Conservation (phyloP, 2,888 invertebrate genomes). For the Stenolophus ochropezus region DNA sequence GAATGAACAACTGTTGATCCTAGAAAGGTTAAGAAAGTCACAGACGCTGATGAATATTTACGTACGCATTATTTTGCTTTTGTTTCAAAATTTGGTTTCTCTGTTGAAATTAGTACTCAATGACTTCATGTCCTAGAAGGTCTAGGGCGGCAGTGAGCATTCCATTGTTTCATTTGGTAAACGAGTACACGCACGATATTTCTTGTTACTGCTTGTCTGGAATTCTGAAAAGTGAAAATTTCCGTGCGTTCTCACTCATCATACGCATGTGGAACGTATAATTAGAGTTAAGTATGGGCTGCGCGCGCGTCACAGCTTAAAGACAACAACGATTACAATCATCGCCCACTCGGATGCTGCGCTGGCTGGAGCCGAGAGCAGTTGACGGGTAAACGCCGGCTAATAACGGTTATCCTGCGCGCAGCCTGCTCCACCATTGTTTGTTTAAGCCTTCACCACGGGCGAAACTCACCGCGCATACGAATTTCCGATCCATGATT, state of each 20-base stretch:
- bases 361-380: not conserved
- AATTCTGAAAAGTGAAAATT: not conserved
- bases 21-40: too few relatives aligned
- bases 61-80: too few relatives aligned
- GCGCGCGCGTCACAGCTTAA: conserved; percentile 54
- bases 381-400: conserved; percentile 62
- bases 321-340: conserved; percentile 63
- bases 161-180: too few relatives aligned
- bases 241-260: not conserved
- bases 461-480: conserved; percentile 40
- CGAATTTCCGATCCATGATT: conserved; percentile 57
- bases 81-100: too few relatives aligned
- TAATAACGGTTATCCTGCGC: conserved; percentile 67
- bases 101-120: too few relatives aligned
- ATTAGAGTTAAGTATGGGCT: not conserved
- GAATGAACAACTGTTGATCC: too few relatives aligned
- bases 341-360: conserved; percentile 62
- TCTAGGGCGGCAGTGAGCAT: too few relatives aligned
- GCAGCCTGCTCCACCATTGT: conserved; percentile 65
- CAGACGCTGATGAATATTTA: too few relatives aligned
- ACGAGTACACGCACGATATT: too few relatives aligned
- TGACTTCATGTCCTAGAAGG: too few relatives aligned
- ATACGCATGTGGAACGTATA: not conserved
- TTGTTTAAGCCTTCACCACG: conserved; percentile 65
- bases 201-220: not conserved